phyloP scores from a whole-genome alignment of 2,888 invertebrate species.

The Cylloceria caligata region DNA sequence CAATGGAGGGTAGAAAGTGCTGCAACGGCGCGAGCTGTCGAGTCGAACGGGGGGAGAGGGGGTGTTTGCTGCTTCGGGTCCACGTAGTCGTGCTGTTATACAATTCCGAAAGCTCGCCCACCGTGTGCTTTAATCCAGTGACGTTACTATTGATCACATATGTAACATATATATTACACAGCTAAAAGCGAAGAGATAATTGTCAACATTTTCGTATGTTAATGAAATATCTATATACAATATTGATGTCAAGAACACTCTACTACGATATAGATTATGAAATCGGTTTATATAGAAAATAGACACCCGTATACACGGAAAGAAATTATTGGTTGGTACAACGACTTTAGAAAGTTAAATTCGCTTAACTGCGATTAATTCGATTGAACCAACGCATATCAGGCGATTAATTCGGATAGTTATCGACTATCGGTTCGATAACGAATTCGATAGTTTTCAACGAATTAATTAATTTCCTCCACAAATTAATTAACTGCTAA shows the following conservation, averaged over 20 bases:
- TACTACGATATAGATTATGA: no score
- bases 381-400: no score
- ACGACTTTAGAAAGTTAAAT: no score
- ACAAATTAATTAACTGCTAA: no score
- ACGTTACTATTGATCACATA: constrained; percentile 2
- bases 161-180: not conserved
- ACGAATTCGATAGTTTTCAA: no score
- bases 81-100: constrained; percentile 15
- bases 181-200: not conserved
- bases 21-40: constrained; percentile 17
- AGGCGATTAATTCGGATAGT: no score
- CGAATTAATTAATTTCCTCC: no score
- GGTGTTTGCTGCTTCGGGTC: constrained; percentile 14
- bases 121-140: constrained; percentile 18
- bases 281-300: no score
- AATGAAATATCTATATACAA: not conserved
- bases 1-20: constrained; percentile 39
- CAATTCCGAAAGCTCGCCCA: constrained; percentile 44
- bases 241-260: not conserved
- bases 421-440: no score
- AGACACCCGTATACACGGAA: not conserved
- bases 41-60: not conserved
- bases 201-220: not conserved
- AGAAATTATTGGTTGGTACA: no score
- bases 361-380: no score